Percentiles rank a stretch among this genome's conserved stretches.
These are phyloP conservation scores for Ligdia adustata DNA, from an alignment of 2,888 invertebrate genomes.

Conservation along the genomic window DNA sequence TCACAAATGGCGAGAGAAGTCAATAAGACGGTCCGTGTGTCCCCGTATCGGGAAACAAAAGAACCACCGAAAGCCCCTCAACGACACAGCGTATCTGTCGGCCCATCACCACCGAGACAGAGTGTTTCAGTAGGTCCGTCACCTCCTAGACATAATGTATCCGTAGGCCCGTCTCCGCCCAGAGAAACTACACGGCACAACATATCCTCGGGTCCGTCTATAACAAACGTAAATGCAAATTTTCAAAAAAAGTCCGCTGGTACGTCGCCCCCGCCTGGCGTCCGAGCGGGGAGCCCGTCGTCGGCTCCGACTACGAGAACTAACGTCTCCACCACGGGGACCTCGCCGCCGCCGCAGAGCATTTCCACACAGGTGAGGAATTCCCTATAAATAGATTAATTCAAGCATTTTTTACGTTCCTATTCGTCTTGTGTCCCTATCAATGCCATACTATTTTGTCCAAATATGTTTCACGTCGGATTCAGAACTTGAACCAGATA, in stretches of 20 bases:
- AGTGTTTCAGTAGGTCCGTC: constrained; percentile 46
- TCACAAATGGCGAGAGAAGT: constrained; percentile 36
- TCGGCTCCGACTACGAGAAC: constrained; percentile 50
- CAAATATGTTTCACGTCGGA: no score
- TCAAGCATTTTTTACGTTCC: no score
- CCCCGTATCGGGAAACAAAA: constrained; percentile 45
- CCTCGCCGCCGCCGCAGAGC: constrained; percentile 93
- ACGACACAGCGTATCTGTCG: constrained; percentile 54
- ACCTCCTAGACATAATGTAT: constrained; percentile 35
- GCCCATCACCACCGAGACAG: constrained; percentile 43
- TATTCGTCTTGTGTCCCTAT: no score
- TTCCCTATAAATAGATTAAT: no score
- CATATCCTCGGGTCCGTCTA: constrained; percentile 68
- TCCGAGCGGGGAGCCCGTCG: constrained; percentile 42
- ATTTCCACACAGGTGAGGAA: constrained; percentile 93
- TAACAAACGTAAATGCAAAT: constrained; percentile 51
- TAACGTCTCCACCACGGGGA: constrained; percentile 86
- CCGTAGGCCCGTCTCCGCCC: constrained; percentile 31
- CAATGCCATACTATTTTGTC: no score
- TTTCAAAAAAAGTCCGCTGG: constrained; percentile 78
- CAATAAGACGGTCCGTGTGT: constrained; percentile 42
- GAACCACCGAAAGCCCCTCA: constrained; percentile 34
- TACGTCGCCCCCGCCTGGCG: constrained; percentile 70
- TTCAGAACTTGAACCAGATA: no score
- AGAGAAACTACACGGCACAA: constrained; percentile 45